Evolutionary conservation across 2,888 invertebrate species (phyloP), one percentile per base, ranked within the genome.

Genomic region (Temnothorax ravouxi): DNA sequence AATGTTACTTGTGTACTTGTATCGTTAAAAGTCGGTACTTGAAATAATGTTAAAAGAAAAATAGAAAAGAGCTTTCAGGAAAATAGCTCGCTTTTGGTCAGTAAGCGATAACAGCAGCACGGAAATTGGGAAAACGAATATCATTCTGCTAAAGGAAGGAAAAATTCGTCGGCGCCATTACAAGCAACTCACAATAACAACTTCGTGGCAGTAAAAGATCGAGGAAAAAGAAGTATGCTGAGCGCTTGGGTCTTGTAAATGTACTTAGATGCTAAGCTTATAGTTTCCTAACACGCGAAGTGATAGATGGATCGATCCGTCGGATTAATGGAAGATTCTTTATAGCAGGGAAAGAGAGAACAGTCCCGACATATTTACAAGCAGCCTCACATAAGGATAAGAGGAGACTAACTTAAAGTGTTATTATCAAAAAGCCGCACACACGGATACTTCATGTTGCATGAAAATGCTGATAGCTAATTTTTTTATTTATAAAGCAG

Each of bases 121-220:
- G 38, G 50, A 77, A 83, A 83, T 76, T 83, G 86, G 54, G 61
- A 83, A 87, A 84, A 82, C 82, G 59, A 83, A 84, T 86, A 82
- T 81, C 84, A 67, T 50, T 79, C 79, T 64, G 62, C 25, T 64
- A 41, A 52, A 41, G 34, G 25, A 76, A 54, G 52, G 29, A 83
- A 56, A 66, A 21, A 76, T 76, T 64, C 29, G 75, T 76, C 61
- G n/a, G 21, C 21, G 56, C 66, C 72, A 61, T 72, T 76, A 69
- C 79, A 85, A 81, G 80, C 74, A 75, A 74, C 44, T 75, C 66
- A 41, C 75, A 83, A 79, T 82, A 71, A 75, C 69, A 75, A 75
- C 41, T 76, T 75, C 34, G 21, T 62, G 61, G 61, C 74, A 66
- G 62, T 52, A 86, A 75, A 87, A 80, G 76, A 72, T 67, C 64